Conservation (phyloP, 2,797 vertebrate genomes). For the Muscicapa striata region DNA sequence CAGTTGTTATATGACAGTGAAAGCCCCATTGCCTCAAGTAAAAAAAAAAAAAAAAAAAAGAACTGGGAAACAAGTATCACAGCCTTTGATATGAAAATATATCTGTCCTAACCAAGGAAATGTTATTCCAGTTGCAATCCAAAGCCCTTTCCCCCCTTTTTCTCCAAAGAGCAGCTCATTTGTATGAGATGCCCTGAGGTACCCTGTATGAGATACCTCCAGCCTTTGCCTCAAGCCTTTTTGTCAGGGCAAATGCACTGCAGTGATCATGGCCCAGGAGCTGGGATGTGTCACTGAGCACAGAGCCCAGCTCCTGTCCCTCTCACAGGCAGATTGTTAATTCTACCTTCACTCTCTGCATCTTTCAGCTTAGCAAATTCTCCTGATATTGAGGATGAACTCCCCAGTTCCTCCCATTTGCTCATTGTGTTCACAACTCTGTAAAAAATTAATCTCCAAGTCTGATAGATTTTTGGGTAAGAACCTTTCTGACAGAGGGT, state of each 20-base stretch:
- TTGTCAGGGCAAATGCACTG: background rate
- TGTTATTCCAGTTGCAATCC: background rate
- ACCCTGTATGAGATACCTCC: background rate
- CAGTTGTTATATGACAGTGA: background rate
- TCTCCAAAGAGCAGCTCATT: background rate
- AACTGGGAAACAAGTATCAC: background rate
- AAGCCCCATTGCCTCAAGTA: background rate
- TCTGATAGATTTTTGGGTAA: background rate
- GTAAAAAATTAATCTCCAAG: background rate
- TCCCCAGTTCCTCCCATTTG: background rate
- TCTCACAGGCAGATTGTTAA: background rate
- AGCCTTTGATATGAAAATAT: slow-evolving; percentile 43
- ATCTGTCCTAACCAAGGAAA: background rate
- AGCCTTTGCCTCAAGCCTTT: slow-evolving; percentile 16
- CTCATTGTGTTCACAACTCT: background rate
- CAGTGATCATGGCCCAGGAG: background rate
- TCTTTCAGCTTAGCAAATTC: background rate
- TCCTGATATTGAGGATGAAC: background rate
- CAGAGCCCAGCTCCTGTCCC: background rate
- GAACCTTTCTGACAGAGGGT: background rate
- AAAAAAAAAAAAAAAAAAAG: background rate
- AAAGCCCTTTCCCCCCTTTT: background rate
- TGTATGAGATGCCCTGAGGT: background rate
- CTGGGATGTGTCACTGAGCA: background rate
- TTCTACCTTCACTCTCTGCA: background rate